Percentiles rank a stretch among this genome's conserved stretches.
Conservation (phyloP, 2,888 invertebrate genomes). For the Aphelenchoides bicaudatus region DNA sequence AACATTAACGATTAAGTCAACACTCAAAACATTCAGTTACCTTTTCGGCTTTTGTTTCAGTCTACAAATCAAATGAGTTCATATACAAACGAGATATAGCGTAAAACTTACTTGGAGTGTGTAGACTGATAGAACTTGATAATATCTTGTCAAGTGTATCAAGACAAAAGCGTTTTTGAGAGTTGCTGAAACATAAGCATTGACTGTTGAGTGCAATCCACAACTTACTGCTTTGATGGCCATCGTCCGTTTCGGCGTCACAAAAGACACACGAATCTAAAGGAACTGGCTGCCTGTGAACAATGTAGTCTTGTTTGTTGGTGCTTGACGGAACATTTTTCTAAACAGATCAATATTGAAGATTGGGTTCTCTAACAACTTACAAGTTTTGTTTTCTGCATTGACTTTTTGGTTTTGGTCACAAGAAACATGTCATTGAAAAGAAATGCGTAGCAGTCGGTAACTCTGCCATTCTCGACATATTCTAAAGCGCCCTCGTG, state of each 20-base stretch:
- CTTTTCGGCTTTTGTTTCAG: slow-evolving; percentile 63
- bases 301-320: slow-evolving; percentile 61
- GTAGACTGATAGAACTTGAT: slow-evolving; percentile 65
- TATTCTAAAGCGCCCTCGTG: slow-evolving; percentile 64
- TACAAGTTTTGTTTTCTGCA: slow-evolving; percentile 44
- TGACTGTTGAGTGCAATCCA: slow-evolving; percentile 4
- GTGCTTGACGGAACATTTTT: slow-evolving; percentile 45
- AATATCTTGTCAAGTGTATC: slow-evolving; percentile 65
- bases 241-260: slow-evolving; percentile 62
- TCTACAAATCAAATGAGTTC: no score
- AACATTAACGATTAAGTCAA: slow-evolving; percentile 14
- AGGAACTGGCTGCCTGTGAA: slow-evolving; percentile 64
- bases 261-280: slow-evolving; percentile 65
- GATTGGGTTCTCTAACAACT: neutral
- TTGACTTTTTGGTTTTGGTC: slow-evolving; percentile 66
- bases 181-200: slow-evolving; percentile 37
- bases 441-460: slow-evolving; percentile 68
- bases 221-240: slow-evolving; percentile 29
- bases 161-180: slow-evolving; percentile 64
- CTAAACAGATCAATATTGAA: slow-evolving; percentile 15
- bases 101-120: no score
- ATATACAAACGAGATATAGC: no score
- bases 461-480: slow-evolving; percentile 66
- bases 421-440: slow-evolving; percentile 70
- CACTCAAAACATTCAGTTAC: no score